A percentile compares a stretch with the other conserved stretches of the same genome.
Conservation (phyloP, 2,888 invertebrate species). For the Blastobasis adustella region DNA sequence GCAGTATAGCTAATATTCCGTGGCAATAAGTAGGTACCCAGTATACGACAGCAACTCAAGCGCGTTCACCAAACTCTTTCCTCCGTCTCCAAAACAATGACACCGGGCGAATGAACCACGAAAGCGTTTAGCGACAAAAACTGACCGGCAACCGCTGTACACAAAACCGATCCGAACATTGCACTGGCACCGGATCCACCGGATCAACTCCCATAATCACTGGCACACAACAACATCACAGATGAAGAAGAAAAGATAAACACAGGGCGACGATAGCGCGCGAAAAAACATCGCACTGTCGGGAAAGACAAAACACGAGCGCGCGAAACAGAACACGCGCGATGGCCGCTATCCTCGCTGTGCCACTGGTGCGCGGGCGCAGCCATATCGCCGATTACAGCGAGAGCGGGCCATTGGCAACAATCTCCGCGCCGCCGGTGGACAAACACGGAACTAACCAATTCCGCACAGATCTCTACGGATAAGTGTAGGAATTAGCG, state of each 20-base stretch:
- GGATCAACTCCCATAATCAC: constrained; percentile 1
- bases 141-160: constrained; percentile 24
- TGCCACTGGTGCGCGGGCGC: constrained; percentile 50
- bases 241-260: background rate
- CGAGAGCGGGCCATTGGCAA: no score
- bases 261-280: background rate
- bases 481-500: no score
- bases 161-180: constrained; percentile 50
- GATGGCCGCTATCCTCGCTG: constrained; percentile 54
- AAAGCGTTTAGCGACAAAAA: constrained; percentile 19
- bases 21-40: no score
- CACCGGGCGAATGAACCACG: constrained; percentile 18
- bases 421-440: constrained; percentile 14
- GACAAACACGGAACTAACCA: constrained; percentile 6
- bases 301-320: constrained; percentile 21
- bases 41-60: no score
- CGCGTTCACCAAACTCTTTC: background rate
- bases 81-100: background rate
- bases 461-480: constrained; percentile 8
- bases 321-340: constrained; percentile 49
- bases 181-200: background rate
- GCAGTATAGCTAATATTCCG: no score
- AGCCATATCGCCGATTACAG: constrained; percentile 17
- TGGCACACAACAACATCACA: background rate
- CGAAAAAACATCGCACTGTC: constrained; percentile 10